Evolutionary conservation across 1,140 invertebrate genomes (phyloP).

Genomic region (Drosophila biarmipes): DNA sequence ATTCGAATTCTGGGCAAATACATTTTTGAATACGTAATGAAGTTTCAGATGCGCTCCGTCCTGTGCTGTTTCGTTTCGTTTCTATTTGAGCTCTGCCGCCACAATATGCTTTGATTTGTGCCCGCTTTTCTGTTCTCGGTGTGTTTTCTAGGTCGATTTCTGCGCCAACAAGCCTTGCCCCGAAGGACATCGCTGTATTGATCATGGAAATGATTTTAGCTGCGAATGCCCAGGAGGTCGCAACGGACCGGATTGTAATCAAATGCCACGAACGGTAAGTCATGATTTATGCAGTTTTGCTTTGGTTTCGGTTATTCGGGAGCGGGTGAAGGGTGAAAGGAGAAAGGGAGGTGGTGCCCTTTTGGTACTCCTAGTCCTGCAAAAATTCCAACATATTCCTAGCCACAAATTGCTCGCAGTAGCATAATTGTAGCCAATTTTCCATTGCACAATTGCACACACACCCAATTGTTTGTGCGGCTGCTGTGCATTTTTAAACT

Average conservation of each 20-base stretch:
- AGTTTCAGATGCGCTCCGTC: slow-evolving; percentile 21
- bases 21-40: slow-evolving; percentile 79
- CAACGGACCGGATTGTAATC: slow-evolving; percentile 88
- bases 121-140: slow-evolving; percentile 22
- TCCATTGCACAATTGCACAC: slow-evolving; percentile 12
- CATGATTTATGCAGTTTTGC: slow-evolving; percentile 78
- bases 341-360: background rate
- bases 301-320: background rate
- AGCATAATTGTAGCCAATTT: slow-evolving; percentile 54
- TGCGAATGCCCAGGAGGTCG: slow-evolving; percentile 90
- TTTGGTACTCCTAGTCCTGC: background rate
- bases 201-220: slow-evolving; percentile 89
- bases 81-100: slow-evolving; percentile 24
- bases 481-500: slow-evolving; percentile 48
- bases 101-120: slow-evolving; percentile 68
- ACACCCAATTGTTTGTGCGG: slow-evolving; percentile 19
- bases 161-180: slow-evolving; percentile 89
- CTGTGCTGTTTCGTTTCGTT: slow-evolving; percentile 6
- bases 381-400: slow-evolving; percentile 59
- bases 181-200: slow-evolving; percentile 87
- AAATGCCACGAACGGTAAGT: slow-evolving; percentile 86
- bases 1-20: slow-evolving; percentile 48
- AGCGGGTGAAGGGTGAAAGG: no score
- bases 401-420: slow-evolving; percentile 61
- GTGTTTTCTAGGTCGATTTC: slow-evolving; percentile 87